These are phyloP conservation scores for Aphelocoma coerulescens DNA, from an alignment of 2,113 vertebrate genomes.

Conservation along the genomic window DNA sequence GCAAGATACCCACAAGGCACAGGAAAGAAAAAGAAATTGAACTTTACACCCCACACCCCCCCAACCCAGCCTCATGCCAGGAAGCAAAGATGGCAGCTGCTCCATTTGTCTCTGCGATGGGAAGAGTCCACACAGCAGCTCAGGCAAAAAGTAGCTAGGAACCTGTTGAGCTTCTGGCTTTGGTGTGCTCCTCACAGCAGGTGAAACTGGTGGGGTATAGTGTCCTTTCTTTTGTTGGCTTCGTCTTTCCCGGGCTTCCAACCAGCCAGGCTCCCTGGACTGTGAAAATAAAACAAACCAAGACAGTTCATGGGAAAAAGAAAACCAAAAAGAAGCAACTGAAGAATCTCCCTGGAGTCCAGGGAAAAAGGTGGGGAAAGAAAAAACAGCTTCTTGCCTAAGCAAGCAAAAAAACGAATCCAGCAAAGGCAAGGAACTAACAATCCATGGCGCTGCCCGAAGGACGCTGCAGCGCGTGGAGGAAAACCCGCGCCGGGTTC, in stretches of 20 bases:
- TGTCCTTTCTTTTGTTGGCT: neutral
- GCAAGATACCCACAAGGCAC: neutral
- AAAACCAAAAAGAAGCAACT: neutral
- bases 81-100: neutral
- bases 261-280: neutral
- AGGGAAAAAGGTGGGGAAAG: neutral
- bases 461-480: rapidly evolving
- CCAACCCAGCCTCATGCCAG: rapidly evolving
- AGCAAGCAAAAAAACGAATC: neutral
- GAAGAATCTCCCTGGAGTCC: neutral
- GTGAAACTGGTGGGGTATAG: neutral
- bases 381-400: neutral
- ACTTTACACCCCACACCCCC: neutral
- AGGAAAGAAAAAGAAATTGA: neutral
- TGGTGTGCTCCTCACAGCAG: neutral
- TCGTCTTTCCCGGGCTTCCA: neutral
- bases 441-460: rapidly evolving
- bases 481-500: rapidly evolving
- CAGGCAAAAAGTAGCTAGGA: neutral
- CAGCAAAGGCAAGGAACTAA: rapidly evolving
- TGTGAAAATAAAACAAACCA: rapidly evolving
- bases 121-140: neutral
- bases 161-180: neutral
- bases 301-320: neutral
- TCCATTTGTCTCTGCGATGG: neutral